Conservation (phyloP, 2,797 vertebrate genomes). For the Falco peregrinus region DNA sequence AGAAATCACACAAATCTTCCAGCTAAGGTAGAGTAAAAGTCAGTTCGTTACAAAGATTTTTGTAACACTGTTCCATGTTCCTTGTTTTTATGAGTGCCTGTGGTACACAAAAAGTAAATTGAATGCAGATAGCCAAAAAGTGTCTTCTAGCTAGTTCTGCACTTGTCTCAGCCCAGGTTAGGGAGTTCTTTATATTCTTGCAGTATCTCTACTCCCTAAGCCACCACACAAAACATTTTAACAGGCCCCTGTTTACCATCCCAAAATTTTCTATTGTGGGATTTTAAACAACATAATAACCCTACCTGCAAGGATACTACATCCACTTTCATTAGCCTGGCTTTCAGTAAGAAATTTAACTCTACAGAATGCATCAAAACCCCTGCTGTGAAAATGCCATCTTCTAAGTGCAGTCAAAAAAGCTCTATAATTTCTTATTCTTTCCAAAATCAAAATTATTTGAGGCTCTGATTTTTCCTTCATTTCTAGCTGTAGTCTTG, state of each 20-base stretch:
- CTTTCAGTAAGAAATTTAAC: constrained; percentile 18
- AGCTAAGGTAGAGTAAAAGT: background rate
- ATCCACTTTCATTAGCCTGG: constrained; percentile 3
- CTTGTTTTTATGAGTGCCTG: background rate
- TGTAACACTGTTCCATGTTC: background rate
- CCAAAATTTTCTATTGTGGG: background rate
- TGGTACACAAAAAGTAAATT: background rate
- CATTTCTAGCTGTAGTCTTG: background rate
- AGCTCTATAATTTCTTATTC: background rate
- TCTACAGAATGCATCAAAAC: background rate
- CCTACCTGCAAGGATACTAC: background rate
- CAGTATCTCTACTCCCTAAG: background rate
- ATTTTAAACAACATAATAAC: constrained; percentile 15
- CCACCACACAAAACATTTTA: background rate
- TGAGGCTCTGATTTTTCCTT: background rate
- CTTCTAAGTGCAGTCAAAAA: background rate
- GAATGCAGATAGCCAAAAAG: background rate
- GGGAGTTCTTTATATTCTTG: background rate
- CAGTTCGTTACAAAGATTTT: background rate
- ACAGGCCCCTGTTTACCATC: background rate
- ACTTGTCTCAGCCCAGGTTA: background rate
- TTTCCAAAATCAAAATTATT: constrained; percentile 23
- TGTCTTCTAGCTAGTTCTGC: background rate
- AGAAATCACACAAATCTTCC: background rate
- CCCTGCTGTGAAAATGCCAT: constrained; percentile 5